These are phyloP conservation scores for Andrena trimmerana DNA, from an alignment of 2,888 invertebrate species.

Conservation along the genomic window DNA sequence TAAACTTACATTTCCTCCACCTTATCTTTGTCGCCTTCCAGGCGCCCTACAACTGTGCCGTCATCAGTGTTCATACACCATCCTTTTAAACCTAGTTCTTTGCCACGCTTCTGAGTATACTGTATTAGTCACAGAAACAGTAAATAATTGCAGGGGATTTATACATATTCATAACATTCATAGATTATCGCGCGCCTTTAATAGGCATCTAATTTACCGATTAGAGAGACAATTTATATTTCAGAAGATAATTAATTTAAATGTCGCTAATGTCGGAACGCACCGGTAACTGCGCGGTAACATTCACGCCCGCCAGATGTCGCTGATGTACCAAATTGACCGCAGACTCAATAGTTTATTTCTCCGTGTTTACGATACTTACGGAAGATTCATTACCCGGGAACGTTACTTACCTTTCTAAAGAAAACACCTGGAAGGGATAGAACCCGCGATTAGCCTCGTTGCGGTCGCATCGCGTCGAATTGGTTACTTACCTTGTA, in stretches of 20 bases:
- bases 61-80: conserved; percentile 91
- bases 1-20: conserved; percentile 88
- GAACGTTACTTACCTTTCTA: conserved; percentile 80
- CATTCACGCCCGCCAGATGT: conserved; percentile 30
- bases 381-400: conserved; percentile 5
- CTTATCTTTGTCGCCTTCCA: conserved; percentile 88
- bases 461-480: not conserved
- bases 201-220: not conserved
- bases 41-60: conserved; percentile 89
- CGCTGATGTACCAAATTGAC: conserved; percentile 15
- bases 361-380: conserved; percentile 1
- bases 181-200: not conserved
- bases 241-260: not conserved
- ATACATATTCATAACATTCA: not conserved
- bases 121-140: conserved; percentile 79
- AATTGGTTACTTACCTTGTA: conserved; percentile 75
- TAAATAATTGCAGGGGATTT: not conserved
- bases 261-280: not conserved
- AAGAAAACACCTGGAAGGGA: conserved; percentile 84
- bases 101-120: conserved; percentile 89
- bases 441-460: conserved; percentile 11
- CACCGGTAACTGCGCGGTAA: conserved; percentile 18
- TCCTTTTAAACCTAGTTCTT: conserved; percentile 88
- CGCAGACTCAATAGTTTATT: not conserved
- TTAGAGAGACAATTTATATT: not conserved